Evolutionary conservation across 1,140 invertebrate species (phyloP).

Genomic region (Anastrepha obliqua): DNA sequence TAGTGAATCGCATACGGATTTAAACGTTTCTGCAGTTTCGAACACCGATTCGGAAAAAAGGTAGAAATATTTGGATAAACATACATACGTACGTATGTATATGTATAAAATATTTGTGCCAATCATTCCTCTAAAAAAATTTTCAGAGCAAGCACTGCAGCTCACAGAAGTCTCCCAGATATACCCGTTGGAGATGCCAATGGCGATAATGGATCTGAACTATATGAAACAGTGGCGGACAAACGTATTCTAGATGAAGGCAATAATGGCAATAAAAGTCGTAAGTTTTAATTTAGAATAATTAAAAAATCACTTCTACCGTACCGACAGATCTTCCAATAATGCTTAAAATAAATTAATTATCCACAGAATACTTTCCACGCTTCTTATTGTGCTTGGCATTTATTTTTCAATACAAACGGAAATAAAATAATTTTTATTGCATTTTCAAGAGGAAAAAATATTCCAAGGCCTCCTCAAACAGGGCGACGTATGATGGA

Average conservation of each 20-base stretch:
- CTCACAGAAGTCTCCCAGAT: conserved; percentile 81
- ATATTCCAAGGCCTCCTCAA: too few relatives aligned
- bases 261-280: conserved; percentile 67
- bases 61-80: conserved; percentile 55
- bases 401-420: too few relatives aligned
- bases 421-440: too few relatives aligned
- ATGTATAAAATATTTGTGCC: background rate
- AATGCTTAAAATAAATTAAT: background rate
- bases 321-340: too few relatives aligned
- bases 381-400: too few relatives aligned
- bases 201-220: conserved; percentile 78
- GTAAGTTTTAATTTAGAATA: conserved; percentile 60
- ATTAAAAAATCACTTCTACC: background rate
- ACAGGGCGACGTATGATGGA: too few relatives aligned
- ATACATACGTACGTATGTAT: background rate
- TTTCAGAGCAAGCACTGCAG: conserved; percentile 71
- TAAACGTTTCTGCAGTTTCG: conserved; percentile 69
- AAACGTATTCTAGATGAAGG: conserved; percentile 73
- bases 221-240: conserved; percentile 82
- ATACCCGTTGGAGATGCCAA: conserved; percentile 78
- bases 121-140: conserved; percentile 21
- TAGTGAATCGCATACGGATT: conserved; percentile 69
- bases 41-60: conserved; percentile 71
- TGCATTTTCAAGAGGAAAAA: too few relatives aligned
- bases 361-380: too few relatives aligned